Percentiles rank a stretch among this genome's conserved stretches.
Conservation (phyloP, 2,113 vertebrate genomes). For the Ailuropoda melanoleuca region DNA sequence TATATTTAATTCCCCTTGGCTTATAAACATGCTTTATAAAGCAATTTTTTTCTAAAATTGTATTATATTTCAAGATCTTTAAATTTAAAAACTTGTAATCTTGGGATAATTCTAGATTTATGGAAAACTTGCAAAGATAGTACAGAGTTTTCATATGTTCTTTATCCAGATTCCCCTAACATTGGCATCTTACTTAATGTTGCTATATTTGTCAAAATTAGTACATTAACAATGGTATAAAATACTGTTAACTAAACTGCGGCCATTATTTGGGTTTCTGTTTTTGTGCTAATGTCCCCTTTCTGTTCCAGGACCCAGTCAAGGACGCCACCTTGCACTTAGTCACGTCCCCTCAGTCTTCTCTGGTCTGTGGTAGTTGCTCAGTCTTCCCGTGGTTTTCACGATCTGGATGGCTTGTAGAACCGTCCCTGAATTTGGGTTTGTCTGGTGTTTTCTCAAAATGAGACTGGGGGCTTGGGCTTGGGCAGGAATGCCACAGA, state of each 20-base stretch:
- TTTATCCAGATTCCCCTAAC: neutral
- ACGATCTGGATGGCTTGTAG: neutral
- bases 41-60: neutral
- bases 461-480: too few relatives aligned
- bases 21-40: neutral
- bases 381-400: neutral
- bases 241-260: neutral
- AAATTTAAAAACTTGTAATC: neutral
- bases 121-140: neutral
- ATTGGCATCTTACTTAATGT: neutral
- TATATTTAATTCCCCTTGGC: neutral
- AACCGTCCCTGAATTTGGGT: neutral
- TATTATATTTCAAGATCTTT: neutral
- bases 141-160: neutral
- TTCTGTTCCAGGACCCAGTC: neutral
- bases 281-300: neutral
- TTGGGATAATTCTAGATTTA: neutral
- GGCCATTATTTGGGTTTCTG: neutral
- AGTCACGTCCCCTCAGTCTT: neutral
- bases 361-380: neutral
- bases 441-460: neutral
- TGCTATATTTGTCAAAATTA: neutral
- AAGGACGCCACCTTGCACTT: rapidly evolving
- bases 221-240: neutral
- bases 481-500: neutral